phyloP scores from a whole-genome alignment of 2,888 invertebrate genomes.

The Rhodophaea formosa region DNA sequence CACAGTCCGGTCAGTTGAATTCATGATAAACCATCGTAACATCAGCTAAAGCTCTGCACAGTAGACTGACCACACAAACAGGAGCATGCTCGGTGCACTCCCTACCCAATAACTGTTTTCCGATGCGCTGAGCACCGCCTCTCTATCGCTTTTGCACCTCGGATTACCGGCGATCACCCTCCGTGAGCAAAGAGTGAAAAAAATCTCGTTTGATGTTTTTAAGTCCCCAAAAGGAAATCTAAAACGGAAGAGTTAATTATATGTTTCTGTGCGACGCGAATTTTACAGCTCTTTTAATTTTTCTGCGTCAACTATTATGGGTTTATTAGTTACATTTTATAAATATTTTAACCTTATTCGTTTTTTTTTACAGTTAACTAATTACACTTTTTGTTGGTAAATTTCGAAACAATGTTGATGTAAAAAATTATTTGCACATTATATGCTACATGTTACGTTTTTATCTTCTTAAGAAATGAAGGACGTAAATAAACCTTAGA shows the following conservation, averaged over 20 bases:
- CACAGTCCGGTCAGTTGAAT: conserved; percentile 15
- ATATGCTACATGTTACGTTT: too few relatives aligned
- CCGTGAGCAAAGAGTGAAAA: conserved; percentile 40
- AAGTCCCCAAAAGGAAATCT: conserved; percentile 43
- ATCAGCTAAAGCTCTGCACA: conserved; percentile 36
- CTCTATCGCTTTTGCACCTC: conserved; percentile 55
- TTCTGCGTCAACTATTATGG: background rate
- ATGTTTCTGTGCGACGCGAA: conserved; percentile 36
- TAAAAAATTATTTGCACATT: too few relatives aligned
- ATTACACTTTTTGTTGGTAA: too few relatives aligned
- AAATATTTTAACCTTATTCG: background rate
- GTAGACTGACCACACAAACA: conserved; percentile 47
- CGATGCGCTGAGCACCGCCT: conserved; percentile 55
- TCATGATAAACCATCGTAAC: conserved; percentile 24
- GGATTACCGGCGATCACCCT: conserved; percentile 52
- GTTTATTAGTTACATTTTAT: conserved; percentile 17
- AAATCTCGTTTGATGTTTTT: conserved; percentile 49
- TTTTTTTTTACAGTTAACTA: too few relatives aligned
- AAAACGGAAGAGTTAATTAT: conserved; percentile 49
- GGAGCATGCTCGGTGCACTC: conserved; percentile 40
- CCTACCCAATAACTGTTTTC: conserved; percentile 61
- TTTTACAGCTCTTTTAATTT: conserved; percentile 25
- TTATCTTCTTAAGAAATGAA: background rate
- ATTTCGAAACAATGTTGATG: too few relatives aligned
- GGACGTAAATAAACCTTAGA: too few relatives aligned